phyloP scores from a whole-genome alignment of 2,888 invertebrate species.

The Tachina grossa region DNA sequence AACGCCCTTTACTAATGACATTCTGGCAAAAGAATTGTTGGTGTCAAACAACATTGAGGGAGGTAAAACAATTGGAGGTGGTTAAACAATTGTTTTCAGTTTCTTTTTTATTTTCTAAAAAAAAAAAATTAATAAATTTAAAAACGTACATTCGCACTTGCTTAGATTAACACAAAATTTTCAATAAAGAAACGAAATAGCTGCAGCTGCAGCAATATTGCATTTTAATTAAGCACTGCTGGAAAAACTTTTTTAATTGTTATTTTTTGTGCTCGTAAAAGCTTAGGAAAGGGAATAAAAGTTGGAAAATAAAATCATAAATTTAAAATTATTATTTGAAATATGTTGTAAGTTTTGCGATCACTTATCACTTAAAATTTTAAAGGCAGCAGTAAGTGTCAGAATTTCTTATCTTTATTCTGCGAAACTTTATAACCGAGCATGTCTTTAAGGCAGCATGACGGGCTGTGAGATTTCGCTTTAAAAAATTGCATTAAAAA shows the following conservation, averaged over 20 bases:
- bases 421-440: conserved; percentile 39
- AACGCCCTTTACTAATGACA: conserved; percentile 57
- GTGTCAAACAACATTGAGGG: conserved; percentile 8
- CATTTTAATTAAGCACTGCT: conserved; percentile 36
- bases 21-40: conserved; percentile 43
- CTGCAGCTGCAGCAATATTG: conserved; percentile 11
- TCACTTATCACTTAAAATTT: conserved; percentile 6
- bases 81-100: conserved; percentile 25
- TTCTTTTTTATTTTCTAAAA: conserved; percentile 17
- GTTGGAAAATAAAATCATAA: not conserved
- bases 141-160: not conserved
- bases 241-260: not conserved
- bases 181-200: conserved; percentile 1
- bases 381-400: conserved; percentile 18
- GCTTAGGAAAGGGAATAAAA: not conserved
- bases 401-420: conserved; percentile 34
- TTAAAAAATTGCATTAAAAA: not conserved
- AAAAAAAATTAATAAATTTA: not conserved
- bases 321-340: not conserved
- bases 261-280: not conserved
- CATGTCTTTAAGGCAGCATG: conserved; percentile 33
- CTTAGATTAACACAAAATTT: not conserved
- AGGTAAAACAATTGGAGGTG: conserved; percentile 25
- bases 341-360: conserved; percentile 30
- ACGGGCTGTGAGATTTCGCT: conserved; percentile 40